phyloP scores from a whole-genome alignment of 2,113 vertebrate genomes.

The Rhinopomastus cyanomelas region DNA sequence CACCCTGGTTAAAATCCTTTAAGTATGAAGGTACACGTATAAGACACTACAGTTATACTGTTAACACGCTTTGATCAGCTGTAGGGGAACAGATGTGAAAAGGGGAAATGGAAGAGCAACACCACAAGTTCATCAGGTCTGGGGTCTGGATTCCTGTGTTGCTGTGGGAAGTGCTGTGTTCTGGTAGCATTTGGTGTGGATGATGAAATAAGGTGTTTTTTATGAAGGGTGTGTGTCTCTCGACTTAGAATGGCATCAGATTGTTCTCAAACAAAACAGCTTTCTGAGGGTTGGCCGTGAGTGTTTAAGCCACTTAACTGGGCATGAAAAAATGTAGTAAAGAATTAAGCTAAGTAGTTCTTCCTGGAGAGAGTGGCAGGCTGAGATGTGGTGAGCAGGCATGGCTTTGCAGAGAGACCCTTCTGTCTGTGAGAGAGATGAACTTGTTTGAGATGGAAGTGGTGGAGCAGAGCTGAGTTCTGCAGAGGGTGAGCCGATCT shows the following conservation, averaged over 20 bases:
- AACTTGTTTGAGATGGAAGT: rapidly evolving
- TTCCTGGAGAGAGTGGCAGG: background rate
- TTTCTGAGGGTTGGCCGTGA: background rate
- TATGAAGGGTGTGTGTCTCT: background rate
- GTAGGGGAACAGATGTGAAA: background rate
- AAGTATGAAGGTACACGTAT: background rate
- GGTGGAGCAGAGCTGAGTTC: background rate
- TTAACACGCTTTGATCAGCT: background rate
- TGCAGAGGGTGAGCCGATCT: background rate
- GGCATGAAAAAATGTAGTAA: background rate
- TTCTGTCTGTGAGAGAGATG: background rate
- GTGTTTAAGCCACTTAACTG: background rate
- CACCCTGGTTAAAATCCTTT: background rate
- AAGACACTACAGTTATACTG: rapidly evolving
- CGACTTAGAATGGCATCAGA: background rate
- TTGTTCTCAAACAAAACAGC: background rate
- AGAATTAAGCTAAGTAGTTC: background rate
- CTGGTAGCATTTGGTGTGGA: no score
- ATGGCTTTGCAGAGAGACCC: rapidly evolving
- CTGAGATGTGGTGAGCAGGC: rapidly evolving
- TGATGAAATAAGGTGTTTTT: background rate
- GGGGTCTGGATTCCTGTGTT: background rate
- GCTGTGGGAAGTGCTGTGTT: rapidly evolving
- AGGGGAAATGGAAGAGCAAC: background rate
- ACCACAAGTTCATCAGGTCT: rapidly evolving